Conservation (phyloP, 2,888 invertebrate genomes). For the Tetrapedia diversipes region DNA sequence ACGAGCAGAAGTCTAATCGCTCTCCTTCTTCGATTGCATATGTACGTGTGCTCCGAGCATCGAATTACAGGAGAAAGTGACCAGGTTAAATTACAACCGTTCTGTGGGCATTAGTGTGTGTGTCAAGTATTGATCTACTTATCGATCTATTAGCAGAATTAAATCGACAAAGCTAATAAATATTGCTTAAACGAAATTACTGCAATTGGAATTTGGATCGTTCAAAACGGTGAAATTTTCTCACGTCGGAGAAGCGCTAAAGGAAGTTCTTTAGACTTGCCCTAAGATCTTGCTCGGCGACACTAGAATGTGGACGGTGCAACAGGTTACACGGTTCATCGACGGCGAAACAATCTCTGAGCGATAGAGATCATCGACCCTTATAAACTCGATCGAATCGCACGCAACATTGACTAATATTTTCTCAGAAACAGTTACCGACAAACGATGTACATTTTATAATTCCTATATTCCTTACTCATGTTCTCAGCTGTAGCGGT, state of each 20-base stretch:
- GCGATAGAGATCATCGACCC: slow-evolving; percentile 52
- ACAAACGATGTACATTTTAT: not conserved
- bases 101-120: not conserved
- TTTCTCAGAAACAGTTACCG: not conserved
- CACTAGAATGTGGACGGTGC: slow-evolving; percentile 48
- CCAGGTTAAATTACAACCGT: slow-evolving; percentile 5
- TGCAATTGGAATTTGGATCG: not conserved
- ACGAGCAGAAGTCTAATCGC: slow-evolving; percentile 2
- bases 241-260: not conserved
- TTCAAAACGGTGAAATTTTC: not conserved
- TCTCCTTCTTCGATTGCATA: not conserved
- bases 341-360: slow-evolving; percentile 55
- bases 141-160: not conserved
- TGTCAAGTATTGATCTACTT: not conserved
- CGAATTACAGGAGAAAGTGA: slow-evolving; percentile 27
- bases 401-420: not conserved
- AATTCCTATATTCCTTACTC: not conserved
- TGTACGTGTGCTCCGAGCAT: not conserved
- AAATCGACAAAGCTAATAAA: not conserved
- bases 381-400: slow-evolving; percentile 18
- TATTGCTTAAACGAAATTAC: not conserved
- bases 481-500: not conserved
- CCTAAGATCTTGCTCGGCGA: slow-evolving; percentile 37
- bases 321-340: slow-evolving; percentile 66
- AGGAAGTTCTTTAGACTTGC: slow-evolving; percentile 27